Evolutionary conservation across 2,888 invertebrate genomes (phyloP).

Genomic region (Odontothrips loti): DNA sequence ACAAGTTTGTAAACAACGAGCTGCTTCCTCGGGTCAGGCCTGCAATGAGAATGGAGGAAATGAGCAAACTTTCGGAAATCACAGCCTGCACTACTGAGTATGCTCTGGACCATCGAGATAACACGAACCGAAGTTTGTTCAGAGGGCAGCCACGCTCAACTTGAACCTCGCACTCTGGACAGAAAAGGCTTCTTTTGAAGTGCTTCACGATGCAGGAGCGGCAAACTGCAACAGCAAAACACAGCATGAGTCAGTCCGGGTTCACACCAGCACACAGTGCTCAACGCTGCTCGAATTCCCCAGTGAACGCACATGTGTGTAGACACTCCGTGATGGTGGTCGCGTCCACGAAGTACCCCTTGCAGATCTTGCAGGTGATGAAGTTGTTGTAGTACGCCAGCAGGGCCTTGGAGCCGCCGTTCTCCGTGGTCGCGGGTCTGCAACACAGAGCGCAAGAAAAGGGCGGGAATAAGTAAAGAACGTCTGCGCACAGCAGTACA

Average conservation of each 20-base stretch:
- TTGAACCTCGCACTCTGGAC: constrained; percentile 53
- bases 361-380: constrained; percentile 12
- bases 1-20: constrained; percentile 55
- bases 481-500: background rate
- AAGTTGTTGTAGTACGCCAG: background rate
- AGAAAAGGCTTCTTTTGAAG: constrained; percentile 49
- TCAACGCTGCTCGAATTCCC: background rate
- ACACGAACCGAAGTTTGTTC: constrained; percentile 47
- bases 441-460: background rate
- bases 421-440: background rate
- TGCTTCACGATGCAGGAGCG: constrained; percentile 53
- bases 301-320: background rate
- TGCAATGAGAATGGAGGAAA: constrained; percentile 40
- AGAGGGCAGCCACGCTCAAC: constrained; percentile 52
- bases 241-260: background rate
- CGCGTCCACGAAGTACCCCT: background rate
- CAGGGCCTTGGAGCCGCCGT: background rate
- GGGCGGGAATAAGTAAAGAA: background rate
- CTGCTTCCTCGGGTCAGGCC: constrained; percentile 42
- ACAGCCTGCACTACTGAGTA: background rate
- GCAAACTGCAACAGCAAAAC: constrained; percentile 48
- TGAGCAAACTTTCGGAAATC: constrained; percentile 34
- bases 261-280: background rate
- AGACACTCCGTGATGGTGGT: constrained; percentile 7
- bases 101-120: too few relatives aligned